phyloP scores from a whole-genome alignment of 2,888 invertebrate species.

The Gastrophysa polygoni region DNA sequence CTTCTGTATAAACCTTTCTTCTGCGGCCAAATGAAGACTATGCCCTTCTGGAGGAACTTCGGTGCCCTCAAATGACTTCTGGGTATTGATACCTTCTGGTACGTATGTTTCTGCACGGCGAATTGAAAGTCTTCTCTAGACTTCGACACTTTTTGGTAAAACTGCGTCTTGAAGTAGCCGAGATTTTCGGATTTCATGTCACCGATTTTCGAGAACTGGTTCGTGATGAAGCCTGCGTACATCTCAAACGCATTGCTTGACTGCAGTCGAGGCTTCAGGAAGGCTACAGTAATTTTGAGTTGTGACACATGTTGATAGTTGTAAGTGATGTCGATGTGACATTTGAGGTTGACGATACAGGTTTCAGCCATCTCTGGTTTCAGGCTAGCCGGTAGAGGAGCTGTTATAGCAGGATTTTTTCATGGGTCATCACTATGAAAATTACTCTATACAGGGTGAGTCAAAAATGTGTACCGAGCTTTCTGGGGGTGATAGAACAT shows the following conservation, averaged over 20 bases:
- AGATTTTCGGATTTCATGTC: slow-evolving; percentile 35
- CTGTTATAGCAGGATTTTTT: no score
- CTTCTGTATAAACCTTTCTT: slow-evolving; percentile 32
- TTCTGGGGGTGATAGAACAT: no score
- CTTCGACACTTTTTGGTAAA: slow-evolving; percentile 32
- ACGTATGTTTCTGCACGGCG: slow-evolving; percentile 32
- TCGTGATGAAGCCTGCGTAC: slow-evolving; percentile 18
- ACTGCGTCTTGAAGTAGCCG: slow-evolving; percentile 39
- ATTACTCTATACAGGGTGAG: no score
- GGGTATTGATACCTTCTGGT: slow-evolving; percentile 39
- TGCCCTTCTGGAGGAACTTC: slow-evolving; percentile 40
- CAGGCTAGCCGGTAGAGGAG: no score
- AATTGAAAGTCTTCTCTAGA: slow-evolving; percentile 1
- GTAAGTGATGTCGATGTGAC: not conserved
- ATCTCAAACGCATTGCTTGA: slow-evolving; percentile 13
- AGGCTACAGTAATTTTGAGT: not conserved
- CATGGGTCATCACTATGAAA: no score
- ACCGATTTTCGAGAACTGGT: slow-evolving; percentile 33
- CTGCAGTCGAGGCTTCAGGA: not conserved
- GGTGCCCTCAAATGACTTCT: slow-evolving; percentile 27
- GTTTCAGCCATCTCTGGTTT: no score
- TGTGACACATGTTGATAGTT: not conserved
- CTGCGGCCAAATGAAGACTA: slow-evolving; percentile 43
- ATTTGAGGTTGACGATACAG: not conserved
- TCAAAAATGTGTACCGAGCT: no score